phyloP scores from a whole-genome alignment of 2,888 invertebrate species.

The Yponomeuta evonymella region DNA sequence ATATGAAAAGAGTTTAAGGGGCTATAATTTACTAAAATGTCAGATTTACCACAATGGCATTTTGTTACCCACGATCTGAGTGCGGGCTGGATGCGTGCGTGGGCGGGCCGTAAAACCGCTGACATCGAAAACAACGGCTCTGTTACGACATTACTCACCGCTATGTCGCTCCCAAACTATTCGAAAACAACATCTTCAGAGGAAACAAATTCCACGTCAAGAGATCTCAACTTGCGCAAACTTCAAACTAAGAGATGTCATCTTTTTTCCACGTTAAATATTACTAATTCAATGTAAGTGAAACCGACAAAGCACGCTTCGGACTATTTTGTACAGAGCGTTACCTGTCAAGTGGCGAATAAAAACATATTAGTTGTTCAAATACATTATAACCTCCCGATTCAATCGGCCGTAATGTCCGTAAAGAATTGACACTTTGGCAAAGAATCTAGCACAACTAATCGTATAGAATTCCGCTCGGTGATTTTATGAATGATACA shows the following conservation, averaged over 20 bases:
- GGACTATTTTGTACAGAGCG: not conserved
- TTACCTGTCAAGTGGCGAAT: not conserved
- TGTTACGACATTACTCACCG: constrained; percentile 25
- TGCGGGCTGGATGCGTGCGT: constrained; percentile 15
- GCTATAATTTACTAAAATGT: constrained; percentile 4
- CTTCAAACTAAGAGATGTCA: not conserved
- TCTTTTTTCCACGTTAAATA: too few species aligned
- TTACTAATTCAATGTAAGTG: too few species aligned
- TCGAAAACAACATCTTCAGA: constrained; percentile 21
- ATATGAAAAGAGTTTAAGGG: not conserved
- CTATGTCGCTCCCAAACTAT: constrained; percentile 18
- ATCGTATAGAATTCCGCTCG: constrained; percentile 13
- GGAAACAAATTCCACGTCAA: not conserved
- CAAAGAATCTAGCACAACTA: constrained; percentile 14
- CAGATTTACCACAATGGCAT: constrained; percentile 12
- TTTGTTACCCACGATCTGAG: constrained; percentile 8
- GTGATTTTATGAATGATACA: constrained; percentile 15
- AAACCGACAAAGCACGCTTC: not conserved
- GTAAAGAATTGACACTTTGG: constrained; percentile 19
- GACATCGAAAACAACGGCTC: constrained; percentile 27
- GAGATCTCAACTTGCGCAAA: not conserved
- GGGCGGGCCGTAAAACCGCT: constrained; percentile 26
- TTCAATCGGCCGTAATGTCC: not conserved
- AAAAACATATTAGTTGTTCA: not conserved
- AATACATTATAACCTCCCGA: not conserved